Conservation (phyloP, 2,888 invertebrate genomes). For the Disparrhopalites patrizii region DNA sequence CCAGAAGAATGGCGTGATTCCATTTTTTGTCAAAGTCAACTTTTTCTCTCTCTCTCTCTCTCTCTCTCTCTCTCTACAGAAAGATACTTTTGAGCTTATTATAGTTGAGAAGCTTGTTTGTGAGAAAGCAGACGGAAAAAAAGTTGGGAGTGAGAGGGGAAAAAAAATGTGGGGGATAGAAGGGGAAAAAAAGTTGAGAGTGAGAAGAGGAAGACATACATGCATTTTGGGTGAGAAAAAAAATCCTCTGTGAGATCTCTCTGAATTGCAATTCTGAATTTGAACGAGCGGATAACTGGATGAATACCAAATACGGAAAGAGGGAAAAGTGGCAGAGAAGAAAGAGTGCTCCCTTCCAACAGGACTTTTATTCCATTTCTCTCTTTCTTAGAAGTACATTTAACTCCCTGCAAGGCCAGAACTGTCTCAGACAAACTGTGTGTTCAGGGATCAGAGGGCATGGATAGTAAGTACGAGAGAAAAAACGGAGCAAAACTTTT, state of each 20-base stretch:
- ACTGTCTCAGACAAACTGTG: background rate
- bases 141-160: no score
- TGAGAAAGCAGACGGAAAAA: no score
- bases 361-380: background rate
- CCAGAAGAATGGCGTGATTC: no score
- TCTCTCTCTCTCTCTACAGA: no score
- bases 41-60: no score
- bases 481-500: no score
- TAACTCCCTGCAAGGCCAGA: background rate
- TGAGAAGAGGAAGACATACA: background rate
- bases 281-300: background rate
- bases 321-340: background rate
- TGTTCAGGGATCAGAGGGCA: background rate
- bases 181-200: background rate
- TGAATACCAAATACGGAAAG: background rate
- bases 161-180: background rate
- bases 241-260: background rate
- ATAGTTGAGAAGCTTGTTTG: no score
- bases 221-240: background rate
- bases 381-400: background rate
- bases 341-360: background rate
- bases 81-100: no score
- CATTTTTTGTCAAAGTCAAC: no score
- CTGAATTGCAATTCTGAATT: conserved; percentile 4
- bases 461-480: no score